Conservation (phyloP, 2,797 vertebrate species). For the Oreonectes daqikongensis region DNA sequence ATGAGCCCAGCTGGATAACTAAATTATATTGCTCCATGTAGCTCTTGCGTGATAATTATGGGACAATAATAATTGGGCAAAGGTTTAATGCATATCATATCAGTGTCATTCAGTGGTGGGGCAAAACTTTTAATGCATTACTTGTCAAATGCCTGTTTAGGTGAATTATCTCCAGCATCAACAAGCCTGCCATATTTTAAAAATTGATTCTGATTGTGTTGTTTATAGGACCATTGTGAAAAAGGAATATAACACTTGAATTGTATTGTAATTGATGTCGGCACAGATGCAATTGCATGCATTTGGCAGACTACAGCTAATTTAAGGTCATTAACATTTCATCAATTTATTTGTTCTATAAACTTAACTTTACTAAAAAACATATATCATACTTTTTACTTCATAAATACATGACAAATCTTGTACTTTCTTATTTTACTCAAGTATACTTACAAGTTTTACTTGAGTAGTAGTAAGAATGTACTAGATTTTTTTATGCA, state of each 20-base stretch:
- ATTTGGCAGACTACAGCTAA: too few relatives aligned
- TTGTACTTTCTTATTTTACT: too few relatives aligned
- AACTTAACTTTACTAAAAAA: too few relatives aligned
- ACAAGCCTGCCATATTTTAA: conserved; percentile 1
- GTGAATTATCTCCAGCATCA: conserved; percentile 33
- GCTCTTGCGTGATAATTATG: conserved; percentile 50
- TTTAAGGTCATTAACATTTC: too few relatives aligned
- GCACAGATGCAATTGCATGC: background rate
- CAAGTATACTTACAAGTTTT: too few relatives aligned
- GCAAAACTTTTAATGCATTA: conserved; percentile 43
- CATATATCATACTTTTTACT: too few relatives aligned
- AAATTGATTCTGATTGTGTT: background rate
- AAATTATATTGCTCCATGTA: conserved; percentile 48
- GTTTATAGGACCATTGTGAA: background rate
- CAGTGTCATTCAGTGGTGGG: conserved; percentile 43
- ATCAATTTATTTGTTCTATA: too few relatives aligned
- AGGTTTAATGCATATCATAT: conserved; percentile 54
- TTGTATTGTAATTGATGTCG: background rate
- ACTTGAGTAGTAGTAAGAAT: too few relatives aligned
- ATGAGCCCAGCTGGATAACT: conserved; percentile 46
- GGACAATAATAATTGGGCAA: conserved; percentile 56
- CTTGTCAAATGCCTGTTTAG: conserved; percentile 35
- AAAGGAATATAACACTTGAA: background rate
- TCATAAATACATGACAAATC: too few relatives aligned
- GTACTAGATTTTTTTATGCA: too few relatives aligned